A percentile compares a stretch with the other conserved stretches of the same genome.
These are phyloP conservation scores for Thaumetopoea pityocampa DNA, from an alignment of 1,140 invertebrate genomes.

Conservation along the genomic window DNA sequence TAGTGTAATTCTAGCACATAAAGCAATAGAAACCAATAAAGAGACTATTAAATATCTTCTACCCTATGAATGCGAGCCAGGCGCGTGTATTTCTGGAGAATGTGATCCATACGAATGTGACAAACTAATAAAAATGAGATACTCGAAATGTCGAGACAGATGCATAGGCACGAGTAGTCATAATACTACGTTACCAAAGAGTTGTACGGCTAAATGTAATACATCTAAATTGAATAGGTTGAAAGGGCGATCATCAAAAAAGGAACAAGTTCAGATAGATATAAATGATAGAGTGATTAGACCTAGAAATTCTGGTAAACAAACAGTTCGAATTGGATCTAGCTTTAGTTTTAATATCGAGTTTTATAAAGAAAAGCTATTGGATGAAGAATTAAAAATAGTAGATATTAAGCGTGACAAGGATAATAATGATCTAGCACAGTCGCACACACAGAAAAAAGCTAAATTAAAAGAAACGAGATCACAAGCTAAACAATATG, in stretches of 20 bases:
- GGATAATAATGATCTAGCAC: background rate
- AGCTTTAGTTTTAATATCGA: conserved; percentile 18
- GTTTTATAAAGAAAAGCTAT: conserved; percentile 14
- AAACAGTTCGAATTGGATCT: conserved; percentile 12
- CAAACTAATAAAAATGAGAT: background rate
- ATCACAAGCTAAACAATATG: background rate
- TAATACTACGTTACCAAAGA: no score
- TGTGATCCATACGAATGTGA: background rate
- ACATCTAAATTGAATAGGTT: no score
- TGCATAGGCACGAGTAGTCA: no score
- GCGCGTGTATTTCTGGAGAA: conserved; percentile 1
- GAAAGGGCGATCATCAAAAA: no score
- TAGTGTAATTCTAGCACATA: no score
- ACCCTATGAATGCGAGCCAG: background rate
- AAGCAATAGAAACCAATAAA: no score
- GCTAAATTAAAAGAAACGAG: background rate
- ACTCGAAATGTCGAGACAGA: no score
- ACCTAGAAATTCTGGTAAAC: background rate
- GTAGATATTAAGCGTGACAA: background rate
- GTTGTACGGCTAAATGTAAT: no score
- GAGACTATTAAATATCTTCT: no score
- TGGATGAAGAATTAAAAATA: background rate
- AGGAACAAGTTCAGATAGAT: background rate
- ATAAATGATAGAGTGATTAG: background rate
- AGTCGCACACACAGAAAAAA: background rate